A percentile compares a stretch with the other conserved stretches of the same genome.
These are phyloP conservation scores for Oreochromis spilurus DNA, from an alignment of 2,113 vertebrate species.

Conservation along the genomic window DNA sequence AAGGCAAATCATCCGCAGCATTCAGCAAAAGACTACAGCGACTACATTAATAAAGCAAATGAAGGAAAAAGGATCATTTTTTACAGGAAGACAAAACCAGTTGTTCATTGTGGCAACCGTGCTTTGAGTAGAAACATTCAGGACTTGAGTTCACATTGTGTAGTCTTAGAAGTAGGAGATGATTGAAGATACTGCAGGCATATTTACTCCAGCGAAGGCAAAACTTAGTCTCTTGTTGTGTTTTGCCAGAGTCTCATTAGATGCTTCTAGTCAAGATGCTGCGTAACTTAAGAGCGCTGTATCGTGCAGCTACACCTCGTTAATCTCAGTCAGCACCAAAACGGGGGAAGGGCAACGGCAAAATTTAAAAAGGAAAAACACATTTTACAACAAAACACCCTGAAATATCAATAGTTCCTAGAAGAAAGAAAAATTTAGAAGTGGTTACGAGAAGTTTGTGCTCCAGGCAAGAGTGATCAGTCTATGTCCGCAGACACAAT, in stretches of 20 bases:
- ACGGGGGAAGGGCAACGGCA: neutral
- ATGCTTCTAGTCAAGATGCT: neutral
- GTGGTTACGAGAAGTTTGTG: slow-evolving; percentile 25
- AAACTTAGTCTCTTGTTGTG: neutral
- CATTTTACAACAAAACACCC: slow-evolving; percentile 1
- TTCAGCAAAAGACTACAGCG: neutral
- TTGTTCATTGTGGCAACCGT: neutral
- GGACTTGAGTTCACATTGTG: slow-evolving; percentile 25
- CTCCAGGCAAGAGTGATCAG: neutral
- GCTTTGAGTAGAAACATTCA: neutral
- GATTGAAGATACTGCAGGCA: neutral
- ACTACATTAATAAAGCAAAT: slow-evolving; percentile 5
- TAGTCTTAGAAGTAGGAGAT: slow-evolving; percentile 28
- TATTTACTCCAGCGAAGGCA: neutral
- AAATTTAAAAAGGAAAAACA: neutral
- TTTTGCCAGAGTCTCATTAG: neutral
- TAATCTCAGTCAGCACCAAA: slow-evolving; percentile 38
- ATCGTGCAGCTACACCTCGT: neutral
- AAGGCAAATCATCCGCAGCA: slow-evolving; percentile 44
- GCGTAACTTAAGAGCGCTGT: neutral
- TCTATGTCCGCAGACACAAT: slow-evolving; percentile 1
- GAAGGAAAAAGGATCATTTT: neutral
- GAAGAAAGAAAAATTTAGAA: slow-evolving; percentile 1
- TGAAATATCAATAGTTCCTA: slow-evolving; percentile 10
- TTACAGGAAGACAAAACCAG: slow-evolving; percentile 22